Evolutionary conservation across 2,888 invertebrate species (phyloP).

Genomic region (Perizoma affinitatum): DNA sequence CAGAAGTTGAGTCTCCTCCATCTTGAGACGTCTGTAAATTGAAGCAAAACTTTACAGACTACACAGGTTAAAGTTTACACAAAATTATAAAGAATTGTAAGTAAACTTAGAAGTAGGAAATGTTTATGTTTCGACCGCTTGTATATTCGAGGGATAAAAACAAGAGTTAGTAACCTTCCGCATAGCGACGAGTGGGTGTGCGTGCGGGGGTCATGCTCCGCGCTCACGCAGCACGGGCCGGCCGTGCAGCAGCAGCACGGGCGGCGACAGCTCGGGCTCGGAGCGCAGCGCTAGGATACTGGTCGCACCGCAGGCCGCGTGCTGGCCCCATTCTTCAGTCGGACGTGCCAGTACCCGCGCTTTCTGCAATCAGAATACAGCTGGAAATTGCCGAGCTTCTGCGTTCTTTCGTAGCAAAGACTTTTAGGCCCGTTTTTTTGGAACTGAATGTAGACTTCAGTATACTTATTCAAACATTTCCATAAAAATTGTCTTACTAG

Average conservation of each 20-base stretch:
- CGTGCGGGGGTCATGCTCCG: constrained; percentile 77
- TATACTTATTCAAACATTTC: too few relatives aligned
- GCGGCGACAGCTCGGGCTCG: constrained; percentile 75
- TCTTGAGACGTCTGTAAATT: constrained; percentile 74
- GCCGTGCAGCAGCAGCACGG: constrained; percentile 79
- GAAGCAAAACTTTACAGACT: not conserved
- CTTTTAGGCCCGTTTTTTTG: too few relatives aligned
- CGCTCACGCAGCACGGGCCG: constrained; percentile 83
- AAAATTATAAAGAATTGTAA: too few relatives aligned
- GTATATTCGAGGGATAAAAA: not conserved
- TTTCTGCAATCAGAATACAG: constrained; percentile 68
- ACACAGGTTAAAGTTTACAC: too few relatives aligned
- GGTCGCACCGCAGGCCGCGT: constrained; percentile 75
- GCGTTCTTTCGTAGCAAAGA: too few relatives aligned
- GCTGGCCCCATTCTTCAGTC: constrained; percentile 88
- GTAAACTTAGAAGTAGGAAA: too few relatives aligned
- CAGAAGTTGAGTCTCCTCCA: constrained; percentile 67
- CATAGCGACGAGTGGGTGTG: constrained; percentile 73
- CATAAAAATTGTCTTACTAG: too few relatives aligned
- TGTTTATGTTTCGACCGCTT: too few relatives aligned
- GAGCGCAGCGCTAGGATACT: constrained; percentile 83
- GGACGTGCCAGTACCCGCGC: constrained; percentile 86
- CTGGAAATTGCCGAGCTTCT: too few relatives aligned
- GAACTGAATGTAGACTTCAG: too few relatives aligned
- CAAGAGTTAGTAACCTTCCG: constrained; percentile 60